These are phyloP conservation scores for Protonibea diacanthus DNA, from an alignment of 2,797 vertebrate species.

Conservation along the genomic window DNA sequence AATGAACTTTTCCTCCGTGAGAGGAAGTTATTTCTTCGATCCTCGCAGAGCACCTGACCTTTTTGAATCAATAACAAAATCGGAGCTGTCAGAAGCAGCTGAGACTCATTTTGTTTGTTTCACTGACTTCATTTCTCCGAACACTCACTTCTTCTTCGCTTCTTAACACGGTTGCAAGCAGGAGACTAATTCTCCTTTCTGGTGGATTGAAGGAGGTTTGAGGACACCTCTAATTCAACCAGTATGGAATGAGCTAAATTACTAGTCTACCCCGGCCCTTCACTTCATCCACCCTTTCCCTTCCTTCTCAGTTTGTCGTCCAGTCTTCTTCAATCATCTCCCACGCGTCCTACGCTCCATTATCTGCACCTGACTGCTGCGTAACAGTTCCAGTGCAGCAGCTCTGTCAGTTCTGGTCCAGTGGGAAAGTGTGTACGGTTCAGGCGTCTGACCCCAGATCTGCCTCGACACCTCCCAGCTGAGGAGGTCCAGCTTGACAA, in stretches of 20 bases:
- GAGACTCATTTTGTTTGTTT: not conserved
- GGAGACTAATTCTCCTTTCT: not conserved
- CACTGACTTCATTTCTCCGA: not conserved
- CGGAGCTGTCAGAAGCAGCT: not conserved
- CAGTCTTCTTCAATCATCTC: slow-evolving; percentile 5
- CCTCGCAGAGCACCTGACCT: not conserved
- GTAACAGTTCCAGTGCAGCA: slow-evolving; percentile 38
- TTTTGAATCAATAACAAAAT: slow-evolving; percentile 1
- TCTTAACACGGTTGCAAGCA: not conserved
- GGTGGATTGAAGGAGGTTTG: slow-evolving; percentile 12
- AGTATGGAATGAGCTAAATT: not conserved
- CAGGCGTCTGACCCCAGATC: slow-evolving; percentile 60
- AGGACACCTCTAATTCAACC: not conserved
- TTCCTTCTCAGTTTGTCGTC: not conserved
- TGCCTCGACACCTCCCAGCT: slow-evolving; percentile 53
- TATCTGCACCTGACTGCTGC: slow-evolving; percentile 33
- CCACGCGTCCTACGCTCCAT: not conserved
- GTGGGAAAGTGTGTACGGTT: slow-evolving; percentile 19
- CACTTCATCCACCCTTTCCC: not conserved
- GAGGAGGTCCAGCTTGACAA: slow-evolving; percentile 22
- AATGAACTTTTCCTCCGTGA: not conserved
- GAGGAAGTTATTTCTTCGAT: not conserved
- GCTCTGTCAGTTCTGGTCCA: slow-evolving; percentile 53
- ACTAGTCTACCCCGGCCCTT: not conserved
- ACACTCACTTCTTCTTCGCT: not conserved